phyloP scores from a whole-genome alignment of 2,888 invertebrate species.

The Sympetrum striolatum region DNA sequence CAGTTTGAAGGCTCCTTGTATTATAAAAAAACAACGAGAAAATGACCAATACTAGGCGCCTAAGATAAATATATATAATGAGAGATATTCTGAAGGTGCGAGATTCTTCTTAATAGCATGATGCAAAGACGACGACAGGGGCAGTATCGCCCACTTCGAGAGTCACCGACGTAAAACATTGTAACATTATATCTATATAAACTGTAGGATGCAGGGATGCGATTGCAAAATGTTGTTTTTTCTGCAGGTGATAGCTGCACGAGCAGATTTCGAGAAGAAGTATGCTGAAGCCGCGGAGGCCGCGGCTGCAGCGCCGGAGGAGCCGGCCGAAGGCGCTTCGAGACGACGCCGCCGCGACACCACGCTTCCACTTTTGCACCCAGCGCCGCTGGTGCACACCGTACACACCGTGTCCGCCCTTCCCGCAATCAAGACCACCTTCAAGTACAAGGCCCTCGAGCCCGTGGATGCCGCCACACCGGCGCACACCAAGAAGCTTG shows the following conservation, averaged over 20 bases:
- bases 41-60: no score
- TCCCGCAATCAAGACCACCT: constrained; percentile 49
- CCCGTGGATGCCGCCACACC: constrained; percentile 50
- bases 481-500: constrained; percentile 49
- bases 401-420: constrained; percentile 44
- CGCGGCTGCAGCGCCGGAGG: constrained; percentile 46
- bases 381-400: constrained; percentile 44
- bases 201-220: no score
- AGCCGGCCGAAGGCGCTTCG: constrained; percentile 38
- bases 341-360: constrained; percentile 21
- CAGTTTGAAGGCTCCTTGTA: no score
- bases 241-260: constrained; percentile 49
- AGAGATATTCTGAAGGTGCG: no score
- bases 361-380: background rate
- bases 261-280: constrained; percentile 50
- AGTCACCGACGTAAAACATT: no score
- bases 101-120: no score
- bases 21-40: no score
- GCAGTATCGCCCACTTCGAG: no score
- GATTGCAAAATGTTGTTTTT: no score
- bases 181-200: no score
- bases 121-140: no score
- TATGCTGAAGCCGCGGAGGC: constrained; percentile 50
- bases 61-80: no score
- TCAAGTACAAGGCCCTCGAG: constrained; percentile 49